Evolutionary conservation across 1,140 invertebrate genomes (phyloP).

Genomic region (Drosophila miranda): DNA sequence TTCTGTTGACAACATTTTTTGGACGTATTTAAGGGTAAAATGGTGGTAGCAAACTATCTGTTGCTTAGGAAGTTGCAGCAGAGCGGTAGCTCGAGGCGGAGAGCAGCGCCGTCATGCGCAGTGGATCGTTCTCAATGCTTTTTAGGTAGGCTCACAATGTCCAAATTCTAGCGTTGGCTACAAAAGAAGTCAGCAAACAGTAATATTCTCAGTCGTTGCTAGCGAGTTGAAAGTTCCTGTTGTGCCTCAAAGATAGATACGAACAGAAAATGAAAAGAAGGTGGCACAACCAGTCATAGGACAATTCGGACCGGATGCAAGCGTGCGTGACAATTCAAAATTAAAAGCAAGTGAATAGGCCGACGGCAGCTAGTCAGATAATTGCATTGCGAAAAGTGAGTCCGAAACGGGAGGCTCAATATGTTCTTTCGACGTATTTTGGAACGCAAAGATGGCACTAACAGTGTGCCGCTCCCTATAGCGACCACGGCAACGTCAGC

Average conservation of each 20-base stretch:
- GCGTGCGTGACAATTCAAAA: conserved; percentile 65
- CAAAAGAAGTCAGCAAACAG: conserved; percentile 38
- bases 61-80: conserved; percentile 3
- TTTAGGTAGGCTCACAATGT: background rate
- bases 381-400: conserved; percentile 14
- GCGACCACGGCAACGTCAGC: conserved; percentile 4
- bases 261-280: conserved; percentile 8
- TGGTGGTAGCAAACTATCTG: background rate
- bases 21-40: no score
- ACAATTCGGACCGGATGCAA: conserved; percentile 52
- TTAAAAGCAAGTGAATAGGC: conserved; percentile 55
- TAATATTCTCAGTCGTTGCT: conserved; percentile 59
- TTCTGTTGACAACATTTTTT: no score
- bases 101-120: conserved; percentile 53
- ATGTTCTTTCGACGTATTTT: conserved; percentile 78
- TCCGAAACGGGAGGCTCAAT: background rate
- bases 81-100: background rate
- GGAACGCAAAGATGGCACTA: conserved; percentile 52
- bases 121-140: background rate
- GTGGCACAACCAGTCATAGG: conserved; percentile 9
- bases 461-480: conserved; percentile 5
- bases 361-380: conserved; percentile 45
- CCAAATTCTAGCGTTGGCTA: conserved; percentile 29
- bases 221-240: conserved; percentile 40
- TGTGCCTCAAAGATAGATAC: conserved; percentile 23